Conservation (phyloP, 2,113 vertebrate species). For the Eulacestoma nigropectus region DNA sequence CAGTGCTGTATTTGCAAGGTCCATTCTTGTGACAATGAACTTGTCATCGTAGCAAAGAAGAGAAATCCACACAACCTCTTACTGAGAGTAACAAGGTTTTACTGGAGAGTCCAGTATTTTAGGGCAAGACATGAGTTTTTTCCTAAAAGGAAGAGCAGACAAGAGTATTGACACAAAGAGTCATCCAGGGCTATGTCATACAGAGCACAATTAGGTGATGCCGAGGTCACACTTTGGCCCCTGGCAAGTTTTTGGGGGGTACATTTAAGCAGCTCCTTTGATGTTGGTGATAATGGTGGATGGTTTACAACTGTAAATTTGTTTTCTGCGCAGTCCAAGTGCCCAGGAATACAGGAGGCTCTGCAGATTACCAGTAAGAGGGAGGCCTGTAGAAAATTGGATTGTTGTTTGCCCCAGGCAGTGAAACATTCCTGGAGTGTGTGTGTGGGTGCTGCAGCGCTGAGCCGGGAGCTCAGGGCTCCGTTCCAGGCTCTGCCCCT, state of each 20-base stretch:
- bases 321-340: neutral
- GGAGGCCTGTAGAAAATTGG: neutral
- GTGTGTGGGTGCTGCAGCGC: neutral
- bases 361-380: neutral
- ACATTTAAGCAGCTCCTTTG: neutral
- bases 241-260: neutral
- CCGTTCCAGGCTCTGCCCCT: neutral
- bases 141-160: neutral
- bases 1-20: neutral
- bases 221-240: neutral
- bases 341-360: neutral
- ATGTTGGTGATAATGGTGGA: neutral
- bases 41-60: neutral
- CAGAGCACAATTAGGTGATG: neutral
- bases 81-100: neutral
- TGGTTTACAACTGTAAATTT: neutral
- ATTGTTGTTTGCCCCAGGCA: neutral
- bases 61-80: neutral
- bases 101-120: neutral
- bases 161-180: neutral
- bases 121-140: neutral
- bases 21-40: neutral
- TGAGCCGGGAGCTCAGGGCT: neutral
- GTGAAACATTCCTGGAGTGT: neutral
- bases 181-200: neutral